These are phyloP conservation scores for Punctoribates punctum DNA, from an alignment of 2,888 invertebrate species.

Conservation along the genomic window DNA sequence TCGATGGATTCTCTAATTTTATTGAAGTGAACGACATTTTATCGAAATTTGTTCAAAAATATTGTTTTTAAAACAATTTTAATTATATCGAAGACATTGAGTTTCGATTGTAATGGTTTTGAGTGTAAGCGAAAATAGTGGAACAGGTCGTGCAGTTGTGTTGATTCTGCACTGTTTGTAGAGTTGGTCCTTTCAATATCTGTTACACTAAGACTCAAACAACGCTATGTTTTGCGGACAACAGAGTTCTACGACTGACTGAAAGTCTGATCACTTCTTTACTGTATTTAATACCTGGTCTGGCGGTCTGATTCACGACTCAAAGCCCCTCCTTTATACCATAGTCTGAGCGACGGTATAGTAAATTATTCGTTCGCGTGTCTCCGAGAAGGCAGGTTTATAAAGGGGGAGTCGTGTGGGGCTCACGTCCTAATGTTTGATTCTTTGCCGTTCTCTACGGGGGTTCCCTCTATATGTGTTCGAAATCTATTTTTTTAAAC, in stretches of 20 bases:
- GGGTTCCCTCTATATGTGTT: slow-evolving; percentile 29
- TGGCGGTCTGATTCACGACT: slow-evolving; percentile 9
- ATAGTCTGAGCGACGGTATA: not conserved
- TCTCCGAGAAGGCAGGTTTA: slow-evolving; percentile 24
- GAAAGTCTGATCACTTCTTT: slow-evolving; percentile 8
- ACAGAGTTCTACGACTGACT: slow-evolving; percentile 14
- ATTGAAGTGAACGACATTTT: slow-evolving; percentile 1
- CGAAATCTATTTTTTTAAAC: not conserved
- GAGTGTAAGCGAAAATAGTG: too few species aligned
- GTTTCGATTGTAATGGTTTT: not conserved
- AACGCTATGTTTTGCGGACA: slow-evolving; percentile 2
- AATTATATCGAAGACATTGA: too few species aligned
- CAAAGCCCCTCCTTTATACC: slow-evolving; percentile 20
- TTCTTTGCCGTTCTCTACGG: slow-evolving; percentile 20
- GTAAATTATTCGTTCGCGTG: slow-evolving; percentile 34
- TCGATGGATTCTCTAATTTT: not conserved
- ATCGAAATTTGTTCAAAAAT: too few species aligned
- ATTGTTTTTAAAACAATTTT: not conserved
- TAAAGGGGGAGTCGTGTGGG: slow-evolving; percentile 22
- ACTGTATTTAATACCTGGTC: slow-evolving; percentile 26
- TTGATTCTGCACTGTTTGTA: not conserved
- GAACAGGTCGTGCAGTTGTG: too few species aligned
- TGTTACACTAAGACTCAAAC: not conserved
- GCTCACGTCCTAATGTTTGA: slow-evolving; percentile 5
- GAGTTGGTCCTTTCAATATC: not conserved